Percentiles rank a stretch among this genome's conserved stretches.
phyloP scores from a whole-genome alignment of 2,888 invertebrate genomes.

The Zonitis immaculata region DNA sequence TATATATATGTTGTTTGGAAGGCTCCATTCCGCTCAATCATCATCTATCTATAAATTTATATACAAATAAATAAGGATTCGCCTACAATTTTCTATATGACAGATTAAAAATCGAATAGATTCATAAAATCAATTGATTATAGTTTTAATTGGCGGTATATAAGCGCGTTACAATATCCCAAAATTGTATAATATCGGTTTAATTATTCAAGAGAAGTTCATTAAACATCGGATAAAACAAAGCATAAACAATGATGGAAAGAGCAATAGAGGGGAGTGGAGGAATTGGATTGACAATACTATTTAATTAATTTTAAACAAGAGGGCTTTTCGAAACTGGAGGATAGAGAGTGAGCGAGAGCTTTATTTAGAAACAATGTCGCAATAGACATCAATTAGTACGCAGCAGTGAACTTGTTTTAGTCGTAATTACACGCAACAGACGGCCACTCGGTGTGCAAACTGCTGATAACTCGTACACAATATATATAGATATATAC shows the following conservation, averaged over 20 bases:
- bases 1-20: slow-evolving; percentile 25
- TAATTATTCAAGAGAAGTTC: slow-evolving; percentile 25
- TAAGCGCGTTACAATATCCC: slow-evolving; percentile 18
- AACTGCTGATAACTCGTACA: slow-evolving; percentile 41
- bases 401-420: slow-evolving; percentile 50
- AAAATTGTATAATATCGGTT: slow-evolving; percentile 21
- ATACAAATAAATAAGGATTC: too few relatives aligned
- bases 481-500: slow-evolving; percentile 7
- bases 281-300: slow-evolving; percentile 37
- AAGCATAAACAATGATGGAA: slow-evolving; percentile 31
- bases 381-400: slow-evolving; percentile 50
- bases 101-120: too few relatives aligned
- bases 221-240: slow-evolving; percentile 28
- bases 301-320: slow-evolving; percentile 44
- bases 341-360: too few relatives aligned
- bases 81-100: too few relatives aligned
- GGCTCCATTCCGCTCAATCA: slow-evolving; percentile 15
- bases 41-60: background rate
- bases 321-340: slow-evolving; percentile 26
- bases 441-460: slow-evolving; percentile 45
- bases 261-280: too few relatives aligned
- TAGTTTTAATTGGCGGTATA: background rate
- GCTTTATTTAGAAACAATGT: slow-evolving; percentile 47
- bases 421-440: slow-evolving; percentile 50
- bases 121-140: background rate